phyloP scores from a whole-genome alignment of 2,113 vertebrate species.

The Ptychochromis oligacanthus region DNA sequence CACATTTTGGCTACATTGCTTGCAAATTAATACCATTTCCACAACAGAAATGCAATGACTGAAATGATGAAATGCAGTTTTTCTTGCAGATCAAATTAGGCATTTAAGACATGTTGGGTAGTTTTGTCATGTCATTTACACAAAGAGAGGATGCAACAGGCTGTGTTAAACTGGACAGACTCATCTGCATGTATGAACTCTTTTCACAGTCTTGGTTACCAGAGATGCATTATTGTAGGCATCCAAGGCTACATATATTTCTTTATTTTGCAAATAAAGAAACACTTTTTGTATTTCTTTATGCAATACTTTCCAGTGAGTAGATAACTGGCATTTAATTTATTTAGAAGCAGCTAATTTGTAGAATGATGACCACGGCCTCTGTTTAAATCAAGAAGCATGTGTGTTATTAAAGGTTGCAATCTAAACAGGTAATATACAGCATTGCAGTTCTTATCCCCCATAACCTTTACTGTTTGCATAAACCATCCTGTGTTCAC shows the following conservation, averaged over 20 bases:
- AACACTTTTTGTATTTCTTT: slow-evolving; percentile 14
- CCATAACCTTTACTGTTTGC: neutral
- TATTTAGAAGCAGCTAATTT: slow-evolving; percentile 1
- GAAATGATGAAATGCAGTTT: neutral
- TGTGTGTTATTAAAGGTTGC: neutral
- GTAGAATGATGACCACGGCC: neutral
- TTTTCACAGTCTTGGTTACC: slow-evolving; percentile 5
- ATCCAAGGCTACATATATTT: slow-evolving; percentile 38
- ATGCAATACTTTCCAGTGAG: neutral
- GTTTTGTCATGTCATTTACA: too few species aligned
- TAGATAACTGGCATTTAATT: neutral
- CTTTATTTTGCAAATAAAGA: slow-evolving; percentile 29
- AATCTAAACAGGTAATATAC: too few species aligned
- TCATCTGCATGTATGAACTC: slow-evolving; percentile 12
- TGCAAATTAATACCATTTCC: neutral
- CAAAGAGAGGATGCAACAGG: neutral
- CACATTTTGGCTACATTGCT: neutral
- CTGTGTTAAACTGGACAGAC: neutral
- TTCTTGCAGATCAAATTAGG: neutral
- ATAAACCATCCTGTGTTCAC: neutral
- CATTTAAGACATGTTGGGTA: neutral
- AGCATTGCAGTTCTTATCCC: too few species aligned
- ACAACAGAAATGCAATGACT: neutral
- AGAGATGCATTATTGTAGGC: slow-evolving; percentile 39
- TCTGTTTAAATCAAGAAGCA: neutral